phyloP scores from a whole-genome alignment of 2,888 invertebrate genomes.

The Eupithecia subumbrata region DNA sequence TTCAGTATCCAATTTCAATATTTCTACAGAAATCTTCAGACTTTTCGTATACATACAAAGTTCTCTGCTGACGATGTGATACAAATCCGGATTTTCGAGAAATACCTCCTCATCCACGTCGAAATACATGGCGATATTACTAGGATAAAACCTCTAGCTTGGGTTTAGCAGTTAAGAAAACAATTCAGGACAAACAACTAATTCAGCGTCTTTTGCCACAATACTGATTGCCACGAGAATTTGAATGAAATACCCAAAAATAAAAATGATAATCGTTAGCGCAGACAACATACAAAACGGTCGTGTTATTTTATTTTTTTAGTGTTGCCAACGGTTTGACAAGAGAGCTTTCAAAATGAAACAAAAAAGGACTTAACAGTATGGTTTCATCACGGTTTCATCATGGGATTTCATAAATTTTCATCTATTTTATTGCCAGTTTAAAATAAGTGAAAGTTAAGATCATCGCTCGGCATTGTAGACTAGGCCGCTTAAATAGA shows the following conservation, averaged over 20 bases:
- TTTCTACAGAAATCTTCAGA: slow-evolving; percentile 9
- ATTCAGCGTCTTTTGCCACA: slow-evolving; percentile 56
- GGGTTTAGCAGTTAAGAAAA: slow-evolving; percentile 7
- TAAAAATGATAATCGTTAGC: slow-evolving; percentile 67
- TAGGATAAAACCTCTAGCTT: slow-evolving; percentile 35
- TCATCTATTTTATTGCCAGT: too few relatives aligned
- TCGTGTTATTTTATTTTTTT: slow-evolving; percentile 60
- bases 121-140: slow-evolving; percentile 69
- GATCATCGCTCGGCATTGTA: too few relatives aligned
- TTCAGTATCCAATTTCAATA: neutral
- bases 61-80: slow-evolving; percentile 69
- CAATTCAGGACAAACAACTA: slow-evolving; percentile 42
- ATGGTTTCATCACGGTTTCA: too few relatives aligned
- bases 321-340: slow-evolving; percentile 23
- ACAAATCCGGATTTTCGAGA: slow-evolving; percentile 67
- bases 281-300: slow-evolving; percentile 76
- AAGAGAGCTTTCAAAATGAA: neutral
- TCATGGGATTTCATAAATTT: too few relatives aligned
- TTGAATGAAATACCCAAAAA: slow-evolving; percentile 68
- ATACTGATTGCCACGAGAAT: slow-evolving; percentile 63
- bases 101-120: slow-evolving; percentile 65
- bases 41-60: slow-evolving; percentile 59
- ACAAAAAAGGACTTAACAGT: neutral
- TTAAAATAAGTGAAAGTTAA: too few relatives aligned
- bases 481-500: too few relatives aligned